phyloP scores from a whole-genome alignment of 1,140 invertebrate species.

The Tetragnatha versicolor region DNA sequence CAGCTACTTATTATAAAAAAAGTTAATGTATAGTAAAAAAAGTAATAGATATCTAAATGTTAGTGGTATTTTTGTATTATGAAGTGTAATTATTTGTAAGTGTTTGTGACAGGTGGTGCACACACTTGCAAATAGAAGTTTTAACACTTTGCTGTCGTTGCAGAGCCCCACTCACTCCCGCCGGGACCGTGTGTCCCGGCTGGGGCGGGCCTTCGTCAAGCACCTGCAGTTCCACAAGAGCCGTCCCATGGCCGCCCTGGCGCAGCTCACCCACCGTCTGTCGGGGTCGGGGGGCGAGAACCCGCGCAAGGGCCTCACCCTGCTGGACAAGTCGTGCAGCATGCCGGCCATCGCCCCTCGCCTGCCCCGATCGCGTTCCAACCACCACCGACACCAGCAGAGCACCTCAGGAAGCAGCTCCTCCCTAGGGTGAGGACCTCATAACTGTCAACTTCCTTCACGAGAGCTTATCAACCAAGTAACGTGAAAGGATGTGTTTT shows the following conservation, averaged over 20 bases:
- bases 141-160: too few species aligned
- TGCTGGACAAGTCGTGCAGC: conserved; percentile 45
- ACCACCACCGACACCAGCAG: conserved; percentile 58
- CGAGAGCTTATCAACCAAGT: too few species aligned
- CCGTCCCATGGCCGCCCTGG: conserved; percentile 50
- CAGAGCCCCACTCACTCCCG: conserved; percentile 39
- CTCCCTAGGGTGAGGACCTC: conserved; percentile 25
- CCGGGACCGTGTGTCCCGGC: conserved; percentile 34
- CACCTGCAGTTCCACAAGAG: conserved; percentile 47
- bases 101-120: too few species aligned
- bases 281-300: conserved; percentile 17
- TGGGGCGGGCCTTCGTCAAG: conserved; percentile 51
- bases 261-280: conserved; percentile 41
- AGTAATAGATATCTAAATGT: too few species aligned
- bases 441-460: too few species aligned
- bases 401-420: conserved; percentile 15
- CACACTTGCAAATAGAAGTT: too few species aligned
- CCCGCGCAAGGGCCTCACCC: conserved; percentile 38
- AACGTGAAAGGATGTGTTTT: too few species aligned
- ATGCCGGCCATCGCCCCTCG: conserved; percentile 37
- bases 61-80: too few species aligned
- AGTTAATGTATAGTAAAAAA: too few species aligned
- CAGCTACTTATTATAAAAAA: too few species aligned
- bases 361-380: conserved; percentile 37
- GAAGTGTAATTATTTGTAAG: too few species aligned